Evolutionary conservation across 64 coral and sea anemone genomes (phyloP), one percentile per base, ranked within the genome.

Genomic region (Platygyra sinensis): DNA sequence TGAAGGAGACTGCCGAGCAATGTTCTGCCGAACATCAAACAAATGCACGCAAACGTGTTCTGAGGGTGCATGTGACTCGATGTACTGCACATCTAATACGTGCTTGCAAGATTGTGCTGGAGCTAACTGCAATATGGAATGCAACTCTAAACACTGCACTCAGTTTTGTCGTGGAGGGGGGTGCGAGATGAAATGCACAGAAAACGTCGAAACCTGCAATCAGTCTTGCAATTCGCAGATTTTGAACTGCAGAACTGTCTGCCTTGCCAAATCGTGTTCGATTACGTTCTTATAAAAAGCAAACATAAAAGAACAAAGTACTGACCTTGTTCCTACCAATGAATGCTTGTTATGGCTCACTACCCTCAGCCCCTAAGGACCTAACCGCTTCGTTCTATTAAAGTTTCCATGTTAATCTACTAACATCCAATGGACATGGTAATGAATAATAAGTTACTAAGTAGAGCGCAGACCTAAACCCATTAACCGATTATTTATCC

Each of bases 71-170:
- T 96, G 94, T 14, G 61, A 93, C 65, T 62, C 59, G 36, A 96
- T 96, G 94, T 52, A 52, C 4, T 96, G 94, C 71, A 93, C 86
- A 30, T 87, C 94, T 12, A 38, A 90, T 14, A 25, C n/a, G 0
- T 96, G 94, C 31, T 59, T 93, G 42, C 94, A 96, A 87, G 91
- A 86, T 62, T 96, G 94, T 46, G 63, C 50, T 13, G 94, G 94
- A 19, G 86, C 88, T 2, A 79, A 93, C 8, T 92, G 94, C 27
- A 83, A 89, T 18, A 96, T 96, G 94, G 88, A 93, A 67, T 96
- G 94, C 69, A 82, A 79, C 59, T 75, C 94, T 38, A 72, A 59
- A 54, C 42, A 87, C n/a, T 96, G 94, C 67, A 96, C 91, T 18
- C 94, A 96, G 59, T 57, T 90, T 69, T 96, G 94, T 51, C 79